Base-by-base conservation (phyloP, 2,888 invertebrate genomes). In the Malthinus seriepunctatus region DNA sequence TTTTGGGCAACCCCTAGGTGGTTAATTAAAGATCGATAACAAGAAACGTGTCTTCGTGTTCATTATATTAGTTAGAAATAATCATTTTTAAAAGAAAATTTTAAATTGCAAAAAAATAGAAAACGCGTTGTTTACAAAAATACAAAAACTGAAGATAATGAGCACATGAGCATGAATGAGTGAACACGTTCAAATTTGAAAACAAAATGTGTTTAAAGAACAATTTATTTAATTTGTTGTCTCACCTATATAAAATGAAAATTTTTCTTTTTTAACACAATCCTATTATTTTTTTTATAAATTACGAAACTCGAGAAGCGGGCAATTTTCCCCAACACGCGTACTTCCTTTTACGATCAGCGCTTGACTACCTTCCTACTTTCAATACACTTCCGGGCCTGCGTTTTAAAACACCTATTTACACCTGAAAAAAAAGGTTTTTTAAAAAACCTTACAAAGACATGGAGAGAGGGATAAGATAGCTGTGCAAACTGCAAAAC, bases 1-100 rank as follows among this genome's bases (percentile, higher is more conserved):
- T 44, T 60, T 60, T 47, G 6, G 47, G 14, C 39, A 15, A 48
- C 56, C 37, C 48, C 52, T 54, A 60, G 60, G 60, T 60, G 60
- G 34, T 42, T 50, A 55, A 55, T 55, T 55, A 49, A 47, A 35
- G 34, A 50, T 53, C 53, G 53, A 53, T 53, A 51, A 31, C 6
- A 15, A 42, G 39, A 42, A 42, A 42, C 39, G 23, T 8, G 23
- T 42, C 39, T 15, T 15, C 39, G 23, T 8, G 23, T 42, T 23
- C 14, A 42, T 15, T 42, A 15, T 42, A 10, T n/a, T n/a, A n/a
- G n/a, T n/a, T n/a, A n/a, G n/a, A n/a, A n/a, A n/a, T n/a, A n/a
- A n/a, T n/a, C n/a, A n/a, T n/a, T n/a, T n/a, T n/a, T n/a, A 23
- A 23, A 23, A 23, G 23, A 3, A 23, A 23, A 23, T 23, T 23